These are phyloP conservation scores for Trissoscelio sp. DNA, from an alignment of 2,888 invertebrate genomes.

Conservation along the genomic window DNA sequence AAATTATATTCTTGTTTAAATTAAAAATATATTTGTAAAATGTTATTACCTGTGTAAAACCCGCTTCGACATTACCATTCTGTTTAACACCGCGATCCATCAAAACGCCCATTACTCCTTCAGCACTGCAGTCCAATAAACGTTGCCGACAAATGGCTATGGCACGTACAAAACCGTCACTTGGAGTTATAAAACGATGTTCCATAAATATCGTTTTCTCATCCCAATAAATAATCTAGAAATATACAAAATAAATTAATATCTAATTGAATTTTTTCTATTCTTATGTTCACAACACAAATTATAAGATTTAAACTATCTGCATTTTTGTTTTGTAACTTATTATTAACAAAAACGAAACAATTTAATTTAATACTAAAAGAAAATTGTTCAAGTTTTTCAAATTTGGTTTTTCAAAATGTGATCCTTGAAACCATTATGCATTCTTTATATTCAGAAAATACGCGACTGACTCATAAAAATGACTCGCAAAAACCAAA, in stretches of 20 bases:
- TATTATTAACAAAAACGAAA: too few relatives aligned
- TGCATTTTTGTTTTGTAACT: too few relatives aligned
- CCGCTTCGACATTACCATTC: constrained; percentile 78
- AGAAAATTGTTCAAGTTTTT: too few relatives aligned
- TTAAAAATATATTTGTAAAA: not conserved
- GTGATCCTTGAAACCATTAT: not conserved
- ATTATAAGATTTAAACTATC: too few relatives aligned
- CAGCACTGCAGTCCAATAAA: constrained; percentile 83
- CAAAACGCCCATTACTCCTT: constrained; percentile 83
- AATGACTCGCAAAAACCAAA: not conserved
- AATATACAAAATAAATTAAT: constrained; percentile 31
- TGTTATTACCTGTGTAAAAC: constrained; percentile 78
- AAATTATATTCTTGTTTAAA: too few relatives aligned
- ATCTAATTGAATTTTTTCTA: too few relatives aligned
- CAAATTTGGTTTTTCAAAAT: not conserved
- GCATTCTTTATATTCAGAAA: not conserved
- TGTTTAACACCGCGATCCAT: constrained; percentile 81
- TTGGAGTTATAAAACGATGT: constrained; percentile 90
- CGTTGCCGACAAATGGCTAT: constrained; percentile 82
- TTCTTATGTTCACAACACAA: too few relatives aligned
- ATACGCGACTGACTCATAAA: not conserved
- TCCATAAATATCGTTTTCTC: constrained; percentile 92
- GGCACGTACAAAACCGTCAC: constrained; percentile 89
- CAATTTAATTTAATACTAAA: too few relatives aligned
- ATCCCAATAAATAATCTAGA: constrained; percentile 93